Evolutionary conservation across 2,113 vertebrate species (phyloP), one percentile per base, ranked within the genome.

Genomic region (Pangasianodon gigas): DNA sequence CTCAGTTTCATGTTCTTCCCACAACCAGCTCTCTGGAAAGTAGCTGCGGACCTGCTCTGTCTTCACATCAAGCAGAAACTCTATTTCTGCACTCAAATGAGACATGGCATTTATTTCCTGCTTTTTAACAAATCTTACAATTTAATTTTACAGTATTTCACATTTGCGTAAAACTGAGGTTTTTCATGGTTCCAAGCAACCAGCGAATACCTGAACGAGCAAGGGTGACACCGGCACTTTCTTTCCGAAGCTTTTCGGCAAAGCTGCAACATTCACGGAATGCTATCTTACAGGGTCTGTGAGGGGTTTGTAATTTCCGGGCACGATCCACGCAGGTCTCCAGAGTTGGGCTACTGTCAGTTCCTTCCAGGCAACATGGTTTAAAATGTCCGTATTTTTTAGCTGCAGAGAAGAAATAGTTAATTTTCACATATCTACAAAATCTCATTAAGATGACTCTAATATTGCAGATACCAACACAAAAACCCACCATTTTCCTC

Each of bases 1-100:
- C 86, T 88, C 86, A 65, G 96, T 91, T 56, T 87, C 93, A 56
- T 97, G 96, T 90, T 97, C 97, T 94, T 99, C 97, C 98, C 98
- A 99, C 29, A 99, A 90, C 98, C 98, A 99, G 88, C 97, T 99
- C 92, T 99, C 98, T 46, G 98, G 98, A 89, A 99, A 99, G 93
- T 95, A 97, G 93, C 97, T 99, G 37, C 98, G 96, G 87, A 98
- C 94, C 89, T 96, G 92, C 71, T 95, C 92, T 0, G 96, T 94
- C 13, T 87, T 93, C 60, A 92, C 29, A 51, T 96, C 95, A 81
- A 96, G 93, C 32, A 96, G 0, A 6, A 92, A 69, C 2, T 96
- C 95, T 79, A 95, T 52, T 26, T 94, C 98, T 99, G 91, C 7
- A 87, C 74, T 82, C 62, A 88, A 60, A 48, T 69, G 41, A 88